Evolutionary conservation across 1,140 invertebrate genomes (phyloP).

Genomic region (Drosophila sp.): DNA sequence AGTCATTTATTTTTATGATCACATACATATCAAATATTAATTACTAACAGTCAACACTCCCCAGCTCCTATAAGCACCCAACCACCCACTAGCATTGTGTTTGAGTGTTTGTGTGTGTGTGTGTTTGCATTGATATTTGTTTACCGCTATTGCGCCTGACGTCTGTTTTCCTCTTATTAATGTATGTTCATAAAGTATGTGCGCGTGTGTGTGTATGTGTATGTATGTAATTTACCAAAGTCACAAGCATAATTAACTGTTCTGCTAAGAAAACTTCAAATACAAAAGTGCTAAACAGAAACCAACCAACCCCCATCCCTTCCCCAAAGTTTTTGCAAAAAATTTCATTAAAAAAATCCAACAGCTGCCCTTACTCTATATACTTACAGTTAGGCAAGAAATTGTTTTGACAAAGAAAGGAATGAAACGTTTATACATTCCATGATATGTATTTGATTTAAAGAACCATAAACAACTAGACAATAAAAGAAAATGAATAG

Average conservation of each 20-base stretch:
- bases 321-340: background rate
- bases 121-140: constrained; percentile 46
- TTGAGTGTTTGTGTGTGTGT: too few species aligned
- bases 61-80: background rate
- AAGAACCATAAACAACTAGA: too few species aligned
- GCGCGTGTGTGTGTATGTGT: background rate
- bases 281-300: constrained; percentile 1
- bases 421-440: too few species aligned
- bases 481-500: too few species aligned
- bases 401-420: background rate
- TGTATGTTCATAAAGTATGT: background rate
- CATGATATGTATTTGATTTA: background rate
- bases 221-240: constrained; percentile 36
- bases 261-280: constrained; percentile 1
- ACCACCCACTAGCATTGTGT: constrained; percentile 2
- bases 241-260: constrained; percentile 69
- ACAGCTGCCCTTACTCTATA: constrained; percentile 27
- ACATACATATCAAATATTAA: constrained; percentile 48
- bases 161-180: constrained; percentile 31
- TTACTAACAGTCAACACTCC: constrained; percentile 37
- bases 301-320: background rate
- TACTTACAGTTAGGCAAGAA: background rate
- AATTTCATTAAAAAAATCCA: constrained; percentile 22
- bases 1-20: constrained; percentile 47
- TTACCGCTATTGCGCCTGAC: constrained; percentile 39